Base-by-base conservation (phyloP, 2,888 invertebrate species). In the Schrankia costaestrigalis region DNA sequence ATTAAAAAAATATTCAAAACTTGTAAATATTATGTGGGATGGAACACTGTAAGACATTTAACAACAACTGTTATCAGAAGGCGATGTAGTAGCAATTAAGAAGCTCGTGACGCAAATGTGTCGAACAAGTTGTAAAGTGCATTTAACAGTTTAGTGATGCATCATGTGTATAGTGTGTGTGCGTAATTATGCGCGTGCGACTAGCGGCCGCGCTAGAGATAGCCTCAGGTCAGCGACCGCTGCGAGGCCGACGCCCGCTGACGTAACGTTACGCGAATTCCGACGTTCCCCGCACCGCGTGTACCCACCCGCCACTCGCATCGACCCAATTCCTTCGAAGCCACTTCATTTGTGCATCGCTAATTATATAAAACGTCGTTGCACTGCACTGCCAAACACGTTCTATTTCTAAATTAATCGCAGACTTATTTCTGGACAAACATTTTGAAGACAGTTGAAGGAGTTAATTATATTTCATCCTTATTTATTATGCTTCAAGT, bases 181-280 rank as follows among this genome's bases (percentile, higher is more conserved):
- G 66, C 65, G 70, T 72, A 65, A 63, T 60, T 46, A 63, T 75
- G 81, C 77, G 78, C 78, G 71, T 75, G 77, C 76, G 80, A 60
- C 69, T 70, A 71, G 71, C 63, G 67, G 71, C 65, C 58, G 59
- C 62, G 69, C 80, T 82, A 84, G 82, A 84, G 83, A 84, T 83
- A 83, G 83, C 78, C 70, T 73, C 73, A 65, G 87, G 86, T 86
- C 84, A 75, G 71, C 71, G 85, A 79, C 85, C 87, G 82, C 49
- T 59, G 76, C 74, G 81, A 77, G 86, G 86, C 78, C 84, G 79
- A 77, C 74, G 85, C 67, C 80, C 86, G 79, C 84, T 87, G 86
- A 87, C 87, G 86, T 86, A 87, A 87, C 78, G 76, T 84, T 83
- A 84, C 79, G 86, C 85, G 84, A 82, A 85, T 84, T 82, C 83